These are phyloP conservation scores for Orchestes rusci DNA, from an alignment of 2,888 invertebrate genomes.

Conservation along the genomic window DNA sequence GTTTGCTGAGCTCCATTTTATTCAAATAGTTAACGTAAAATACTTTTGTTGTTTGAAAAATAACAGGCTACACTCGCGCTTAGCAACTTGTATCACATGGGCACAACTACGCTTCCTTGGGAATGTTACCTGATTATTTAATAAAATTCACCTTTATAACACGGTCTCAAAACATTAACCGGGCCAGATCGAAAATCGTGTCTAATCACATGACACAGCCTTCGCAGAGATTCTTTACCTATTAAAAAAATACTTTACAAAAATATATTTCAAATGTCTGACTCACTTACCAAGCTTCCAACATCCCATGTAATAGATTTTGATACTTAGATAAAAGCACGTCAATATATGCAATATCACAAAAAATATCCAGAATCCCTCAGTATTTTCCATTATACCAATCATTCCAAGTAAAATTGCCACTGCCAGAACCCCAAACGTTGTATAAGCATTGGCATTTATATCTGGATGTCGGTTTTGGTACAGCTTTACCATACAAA, in stretches of 20 bases:
- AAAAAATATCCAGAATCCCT: slow-evolving; percentile 66
- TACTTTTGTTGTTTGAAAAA: too few relatives aligned
- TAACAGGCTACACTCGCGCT: too few relatives aligned
- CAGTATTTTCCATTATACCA: slow-evolving; percentile 59
- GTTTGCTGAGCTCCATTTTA: too few relatives aligned
- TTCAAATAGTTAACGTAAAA: too few relatives aligned
- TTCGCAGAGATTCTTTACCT: slow-evolving; percentile 34
- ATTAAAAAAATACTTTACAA: slow-evolving; percentile 1
- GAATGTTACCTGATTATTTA: too few relatives aligned
- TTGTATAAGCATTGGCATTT: slow-evolving; percentile 72
- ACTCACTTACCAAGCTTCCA: slow-evolving; percentile 56
- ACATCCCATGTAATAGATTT: slow-evolving; percentile 70
- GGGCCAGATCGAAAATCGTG: slow-evolving; percentile 44
- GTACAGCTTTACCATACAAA: slow-evolving; percentile 82
- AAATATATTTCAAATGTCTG: too few relatives aligned
- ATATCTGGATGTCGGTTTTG: slow-evolving; percentile 85
- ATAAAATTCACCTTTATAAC: slow-evolving; percentile 41
- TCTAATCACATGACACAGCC: slow-evolving; percentile 33
- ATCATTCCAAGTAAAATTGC: slow-evolving; percentile 62
- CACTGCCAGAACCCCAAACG: slow-evolving; percentile 71
- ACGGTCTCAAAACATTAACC: slow-evolving; percentile 42
- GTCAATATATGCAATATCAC: slow-evolving; percentile 59
- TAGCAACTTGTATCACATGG: too few relatives aligned
- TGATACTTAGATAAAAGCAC: slow-evolving; percentile 59
- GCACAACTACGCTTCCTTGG: too few relatives aligned